A percentile compares a stretch with the other conserved stretches of the same genome.
These are phyloP conservation scores for Ceratina australensis DNA, from an alignment of 1,140 invertebrate genomes.

Conservation along the genomic window DNA sequence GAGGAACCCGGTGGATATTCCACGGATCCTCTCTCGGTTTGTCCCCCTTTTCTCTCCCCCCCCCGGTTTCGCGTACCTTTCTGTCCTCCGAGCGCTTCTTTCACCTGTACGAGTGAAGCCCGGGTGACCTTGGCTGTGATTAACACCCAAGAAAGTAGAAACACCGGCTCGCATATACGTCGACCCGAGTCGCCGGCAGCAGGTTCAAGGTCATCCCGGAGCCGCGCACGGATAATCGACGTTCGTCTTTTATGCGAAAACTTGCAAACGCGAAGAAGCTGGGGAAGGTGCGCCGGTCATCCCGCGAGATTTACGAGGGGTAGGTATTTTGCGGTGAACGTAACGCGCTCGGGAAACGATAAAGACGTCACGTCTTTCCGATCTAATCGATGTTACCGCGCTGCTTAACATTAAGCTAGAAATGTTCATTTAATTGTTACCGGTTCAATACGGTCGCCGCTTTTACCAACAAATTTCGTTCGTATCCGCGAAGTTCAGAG, in stretches of 20 bases:
- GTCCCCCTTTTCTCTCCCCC: constrained; percentile 34
- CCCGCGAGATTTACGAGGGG: background rate
- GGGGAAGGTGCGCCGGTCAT: background rate
- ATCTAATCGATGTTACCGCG: no score
- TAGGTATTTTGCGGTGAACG: constrained; percentile 1
- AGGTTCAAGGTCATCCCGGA: constrained; percentile 70
- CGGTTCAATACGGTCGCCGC: no score
- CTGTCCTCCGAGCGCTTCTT: constrained; percentile 27
- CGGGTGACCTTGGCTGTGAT: constrained; percentile 61
- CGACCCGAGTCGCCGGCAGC: constrained; percentile 43
- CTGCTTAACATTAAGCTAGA: no score
- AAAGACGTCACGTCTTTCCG: background rate
- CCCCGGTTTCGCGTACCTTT: constrained; percentile 26
- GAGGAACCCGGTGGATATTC: constrained; percentile 53
- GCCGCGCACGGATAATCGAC: constrained; percentile 35
- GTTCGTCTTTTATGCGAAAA: constrained; percentile 12
- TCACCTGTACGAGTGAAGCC: constrained; percentile 44
- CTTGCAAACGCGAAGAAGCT: background rate
- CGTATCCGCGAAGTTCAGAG: no score
- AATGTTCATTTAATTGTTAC: no score
- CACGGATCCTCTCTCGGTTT: constrained; percentile 13
- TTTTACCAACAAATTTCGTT: no score
- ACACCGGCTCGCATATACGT: constrained; percentile 56
- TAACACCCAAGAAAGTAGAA: constrained; percentile 62
- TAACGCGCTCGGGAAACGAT: background rate